Base-by-base conservation (phyloP, 2,888 invertebrate genomes). In the Julus scandinavius region DNA sequence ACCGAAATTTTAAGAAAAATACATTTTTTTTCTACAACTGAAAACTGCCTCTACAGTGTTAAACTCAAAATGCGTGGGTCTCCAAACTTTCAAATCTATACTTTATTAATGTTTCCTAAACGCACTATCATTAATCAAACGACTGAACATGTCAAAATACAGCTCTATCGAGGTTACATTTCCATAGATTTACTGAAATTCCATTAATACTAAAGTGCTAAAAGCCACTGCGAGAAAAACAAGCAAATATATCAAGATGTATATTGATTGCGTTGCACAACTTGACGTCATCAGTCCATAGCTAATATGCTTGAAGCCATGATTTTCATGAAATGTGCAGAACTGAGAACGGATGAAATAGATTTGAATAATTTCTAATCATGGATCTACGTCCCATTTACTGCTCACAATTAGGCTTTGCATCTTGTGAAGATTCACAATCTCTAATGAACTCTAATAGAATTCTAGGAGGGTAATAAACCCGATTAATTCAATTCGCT, bases 151-250 rank as follows among this genome's bases (percentile, higher is more conserved):
- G 80, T 11, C 72, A 72, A 72, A 72, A 72, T 72, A 29, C 38
- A 15, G 15, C 38, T 38, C 38, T 13, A 13, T 38, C 80, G 80
- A 80, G 38, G 80, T 40, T 80, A 38, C 38, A 13, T 80, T 13
- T 40, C 38, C 29, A 9, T 38, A 80, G 11, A 80, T 80, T 80
- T 40, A 40, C 15, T 40, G 15, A 13, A 13, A 80, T 2, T 15
- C 38, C 80, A 80, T 80, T 80, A 80, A 80, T 80, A 40, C 80
- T 40, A 11, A 29, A 80, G 80, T 40, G 38, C 13, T 80, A 80
- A 80, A 80, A 80, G 80, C 80, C 38, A 38, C 29, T n/a, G 80
- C 11, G 15, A 4, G 38, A 63, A 80, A 38, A 38, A 38, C 80
- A 29, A 80, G 11, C 29, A 4, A 72, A 11, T 29, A 80, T 38